A percentile compares a stretch with the other conserved stretches of the same genome.
These are phyloP conservation scores for Bos taurus DNA, from an alignment of 2,113 vertebrate genomes.

Conservation along the genomic window DNA sequence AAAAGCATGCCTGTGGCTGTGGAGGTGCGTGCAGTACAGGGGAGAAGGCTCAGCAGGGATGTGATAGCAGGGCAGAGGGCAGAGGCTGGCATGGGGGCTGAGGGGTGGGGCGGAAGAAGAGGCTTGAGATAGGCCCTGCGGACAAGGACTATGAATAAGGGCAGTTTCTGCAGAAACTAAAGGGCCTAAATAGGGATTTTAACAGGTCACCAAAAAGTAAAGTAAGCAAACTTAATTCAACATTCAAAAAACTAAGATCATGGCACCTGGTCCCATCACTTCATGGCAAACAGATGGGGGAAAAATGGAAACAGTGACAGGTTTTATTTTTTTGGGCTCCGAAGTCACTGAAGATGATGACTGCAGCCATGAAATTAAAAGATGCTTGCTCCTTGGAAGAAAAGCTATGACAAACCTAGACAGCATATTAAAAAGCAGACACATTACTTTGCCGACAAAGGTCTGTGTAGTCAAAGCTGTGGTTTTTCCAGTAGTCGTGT, in stretches of 20 bases:
- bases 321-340: background rate
- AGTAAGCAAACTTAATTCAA: background rate
- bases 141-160: background rate
- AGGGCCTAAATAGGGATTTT: background rate
- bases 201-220: background rate
- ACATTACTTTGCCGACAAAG: background rate
- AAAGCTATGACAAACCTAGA: background rate
- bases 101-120: fast-evolving
- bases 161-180: background rate
- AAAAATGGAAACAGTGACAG: background rate
- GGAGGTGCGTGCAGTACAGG: background rate
- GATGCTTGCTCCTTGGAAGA: background rate
- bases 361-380: background rate
- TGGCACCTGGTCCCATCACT: background rate
- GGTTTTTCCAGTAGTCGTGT: background rate
- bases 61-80: fast-evolving
- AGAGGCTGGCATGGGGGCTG: fast-evolving
- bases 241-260: background rate
- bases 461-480: background rate
- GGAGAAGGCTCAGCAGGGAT: background rate
- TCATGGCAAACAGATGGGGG: background rate
- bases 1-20: background rate
- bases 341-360: background rate
- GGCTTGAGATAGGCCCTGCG: fast-evolving
- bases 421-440: background rate